These are phyloP conservation scores for Physocephala rufipes DNA, from an alignment of 2,888 invertebrate genomes.

Conservation along the genomic window DNA sequence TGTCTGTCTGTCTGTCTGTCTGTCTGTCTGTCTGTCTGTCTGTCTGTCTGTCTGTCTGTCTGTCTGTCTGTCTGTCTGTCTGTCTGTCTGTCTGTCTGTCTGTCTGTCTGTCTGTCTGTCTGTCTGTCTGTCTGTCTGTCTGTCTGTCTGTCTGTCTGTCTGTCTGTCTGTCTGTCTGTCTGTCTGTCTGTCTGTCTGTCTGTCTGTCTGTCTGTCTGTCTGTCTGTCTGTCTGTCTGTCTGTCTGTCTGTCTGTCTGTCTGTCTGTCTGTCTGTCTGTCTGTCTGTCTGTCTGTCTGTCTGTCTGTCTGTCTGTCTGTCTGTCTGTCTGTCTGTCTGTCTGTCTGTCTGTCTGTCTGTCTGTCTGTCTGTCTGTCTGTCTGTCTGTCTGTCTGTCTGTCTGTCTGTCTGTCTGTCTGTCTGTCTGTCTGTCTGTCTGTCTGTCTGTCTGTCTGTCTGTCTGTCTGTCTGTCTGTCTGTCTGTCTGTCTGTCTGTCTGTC, in stretches of 20 bases:
- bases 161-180: conserved; percentile 20
- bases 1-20: conserved; percentile 20
- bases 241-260: conserved; percentile 20
- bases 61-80: conserved; percentile 20
- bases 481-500: conserved; percentile 20
- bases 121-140: conserved; percentile 20
- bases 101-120: conserved; percentile 20
- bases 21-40: conserved; percentile 20
- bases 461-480: conserved; percentile 20
- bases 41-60: conserved; percentile 20
- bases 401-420: conserved; percentile 20
- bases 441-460: conserved; percentile 20
- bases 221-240: conserved; percentile 20
- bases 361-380: conserved; percentile 20
- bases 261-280: conserved; percentile 20
- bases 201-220: conserved; percentile 20
- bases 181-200: conserved; percentile 20
- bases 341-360: conserved; percentile 20
- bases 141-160: conserved; percentile 20
- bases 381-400: conserved; percentile 15
- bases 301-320: conserved; percentile 20
- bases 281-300: conserved; percentile 20
- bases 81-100: conserved; percentile 20
- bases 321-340: conserved; percentile 20
- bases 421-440: conserved; percentile 20